Evolutionary conservation across 1,140 invertebrate genomes (phyloP), one percentile per base, ranked within the genome.

Genomic region (Pristionchus pacificus): DNA sequence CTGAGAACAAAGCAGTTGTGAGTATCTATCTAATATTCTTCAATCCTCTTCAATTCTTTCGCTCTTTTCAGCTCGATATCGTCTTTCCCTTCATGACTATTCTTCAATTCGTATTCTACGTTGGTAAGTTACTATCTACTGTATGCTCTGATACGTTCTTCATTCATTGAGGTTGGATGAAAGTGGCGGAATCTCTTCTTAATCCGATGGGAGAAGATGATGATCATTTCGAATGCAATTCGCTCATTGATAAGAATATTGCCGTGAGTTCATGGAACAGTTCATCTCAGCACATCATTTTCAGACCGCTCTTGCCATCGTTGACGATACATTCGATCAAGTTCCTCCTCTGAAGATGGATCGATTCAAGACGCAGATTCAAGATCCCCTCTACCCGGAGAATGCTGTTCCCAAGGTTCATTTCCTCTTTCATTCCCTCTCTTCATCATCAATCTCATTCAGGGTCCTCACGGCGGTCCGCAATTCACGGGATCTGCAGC

Each of bases 121-220:
- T 49, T 49, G 38, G 38, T 49, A 19, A 49, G 38, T 49, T 49
- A 49, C 6, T 10, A 19, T 49, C 6, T 49, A 49, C n/a, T n/a
- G n/a, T n/a, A n/a, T n/a, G n/a, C n/a, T n/a, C n/a, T n/a, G n/a
- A n/a, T n/a, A n/a, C n/a, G n/a, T n/a, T n/a, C n/a, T n/a, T n/a
- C n/a, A n/a, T n/a, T n/a, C n/a, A 49, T 49, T 49, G 38, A 49
- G 38, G 38, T 10, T 96, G 93, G 93, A 85, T 96, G 55, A 95
- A 96, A 88, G 85, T 84, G 30, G 92, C 92, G 15, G 92, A 93
- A 84, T 91, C 92, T 2, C 86, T 93, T 62, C 92, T 93, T 67
- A 92, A 92, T 87, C 91, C 91, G 2, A 94, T 95, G 80, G 93
- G 92, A 2, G 92, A 95, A 87, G 66, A 68, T 60, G 38, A 49